These are phyloP conservation scores for Lathronympha strigana DNA, from an alignment of 2,888 invertebrate species.

Conservation along the genomic window DNA sequence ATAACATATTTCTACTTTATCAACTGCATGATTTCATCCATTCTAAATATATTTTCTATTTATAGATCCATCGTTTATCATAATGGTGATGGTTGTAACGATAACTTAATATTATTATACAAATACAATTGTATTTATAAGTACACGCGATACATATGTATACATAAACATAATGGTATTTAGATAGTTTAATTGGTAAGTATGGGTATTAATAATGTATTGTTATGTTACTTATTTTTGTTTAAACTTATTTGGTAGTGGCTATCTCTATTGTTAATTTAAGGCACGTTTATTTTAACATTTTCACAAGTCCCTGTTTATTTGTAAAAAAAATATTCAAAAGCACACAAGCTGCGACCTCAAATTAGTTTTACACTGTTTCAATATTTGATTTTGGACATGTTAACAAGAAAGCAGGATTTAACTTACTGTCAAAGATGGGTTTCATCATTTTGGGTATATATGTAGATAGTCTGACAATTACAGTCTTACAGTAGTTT, in stretches of 20 bases:
- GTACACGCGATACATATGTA: conserved; percentile 24
- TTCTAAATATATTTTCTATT: conserved; percentile 51
- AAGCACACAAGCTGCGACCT: background rate
- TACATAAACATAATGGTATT: conserved; percentile 19
- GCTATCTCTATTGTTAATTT: conserved; percentile 24
- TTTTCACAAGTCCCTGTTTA: conserved; percentile 1
- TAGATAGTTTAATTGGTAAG: conserved; percentile 25
- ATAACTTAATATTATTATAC: conserved; percentile 22
- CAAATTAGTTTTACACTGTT: no score
- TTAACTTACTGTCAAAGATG: no score
- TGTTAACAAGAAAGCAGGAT: no score
- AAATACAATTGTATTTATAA: conserved; percentile 45
- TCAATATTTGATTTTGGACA: background rate
- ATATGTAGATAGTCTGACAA: no score
- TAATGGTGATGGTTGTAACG: conserved; percentile 82
- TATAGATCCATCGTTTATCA: conserved; percentile 76
- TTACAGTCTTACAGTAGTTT: no score
- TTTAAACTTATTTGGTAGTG: conserved; percentile 24
- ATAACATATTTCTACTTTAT: conserved; percentile 29
- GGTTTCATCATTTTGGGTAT: no score
- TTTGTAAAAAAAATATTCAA: background rate
- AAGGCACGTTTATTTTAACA: conserved; percentile 32
- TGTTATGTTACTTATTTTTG: conserved; percentile 16
- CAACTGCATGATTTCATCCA: conserved; percentile 70
- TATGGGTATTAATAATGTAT: conserved; percentile 24